These are phyloP conservation scores for Nymphicus hollandicus DNA, from an alignment of 2,113 vertebrate genomes.

Conservation along the genomic window DNA sequence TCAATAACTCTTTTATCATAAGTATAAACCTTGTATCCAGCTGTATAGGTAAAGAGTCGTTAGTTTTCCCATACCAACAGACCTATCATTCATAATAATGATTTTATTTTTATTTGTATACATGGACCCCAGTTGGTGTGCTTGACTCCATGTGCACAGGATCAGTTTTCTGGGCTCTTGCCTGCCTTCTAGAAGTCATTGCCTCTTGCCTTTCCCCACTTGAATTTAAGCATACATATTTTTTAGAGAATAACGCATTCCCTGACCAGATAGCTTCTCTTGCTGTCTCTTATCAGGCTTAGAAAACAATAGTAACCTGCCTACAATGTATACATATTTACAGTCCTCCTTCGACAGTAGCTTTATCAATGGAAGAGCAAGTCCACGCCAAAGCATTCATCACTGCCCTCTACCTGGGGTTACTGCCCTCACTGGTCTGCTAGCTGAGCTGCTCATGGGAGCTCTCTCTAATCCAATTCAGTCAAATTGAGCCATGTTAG, in stretches of 20 bases:
- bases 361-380: background rate
- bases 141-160: background rate
- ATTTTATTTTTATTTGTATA: background rate
- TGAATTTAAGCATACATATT: background rate
- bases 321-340: background rate
- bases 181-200: background rate
- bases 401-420: background rate
- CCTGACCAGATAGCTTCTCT: background rate
- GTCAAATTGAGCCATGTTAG: slow-evolving; percentile 59
- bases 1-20: background rate
- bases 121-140: background rate
- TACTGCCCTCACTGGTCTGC: background rate
- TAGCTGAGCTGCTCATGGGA: slow-evolving; percentile 26
- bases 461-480: slow-evolving; percentile 48
- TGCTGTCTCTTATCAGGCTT: background rate
- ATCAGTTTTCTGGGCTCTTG: background rate
- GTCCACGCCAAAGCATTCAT: background rate
- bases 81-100: background rate
- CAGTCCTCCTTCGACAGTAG: background rate
- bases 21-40: background rate
- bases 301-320: background rate
- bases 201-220: background rate
- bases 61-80: background rate
- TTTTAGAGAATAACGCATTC: background rate
- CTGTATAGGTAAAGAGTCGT: background rate